Base-by-base conservation (phyloP, 2,113 vertebrate genomes). In the Ia io region DNA sequence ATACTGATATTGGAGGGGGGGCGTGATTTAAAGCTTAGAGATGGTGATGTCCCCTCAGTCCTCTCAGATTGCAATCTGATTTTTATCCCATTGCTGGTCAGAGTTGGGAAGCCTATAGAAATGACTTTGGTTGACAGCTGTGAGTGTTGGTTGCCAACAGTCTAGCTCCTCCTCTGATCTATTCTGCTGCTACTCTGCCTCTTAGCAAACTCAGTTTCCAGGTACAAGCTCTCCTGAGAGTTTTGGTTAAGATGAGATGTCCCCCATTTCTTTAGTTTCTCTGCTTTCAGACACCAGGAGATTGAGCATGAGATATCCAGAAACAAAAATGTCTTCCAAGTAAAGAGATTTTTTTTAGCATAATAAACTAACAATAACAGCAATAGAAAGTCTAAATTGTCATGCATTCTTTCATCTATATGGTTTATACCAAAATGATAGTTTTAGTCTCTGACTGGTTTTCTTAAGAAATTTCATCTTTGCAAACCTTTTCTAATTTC, bases 121-220 rank as follows among this genome's bases (percentile, higher is more conserved):
- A 25, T 1, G 4, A 12, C 13, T 25, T 13, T 16, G 37, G 16
- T 22, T 25, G 32, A 23, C 67, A 25, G 17, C 0, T 3, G 12
- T 18, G 35, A 14, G 23, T 1, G 9, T 0, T 16, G 37, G 47
- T 13, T 49, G 42, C 42, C 2, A 1, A 22, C 8, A 3, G 7
- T 9, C 40, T 23, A 7, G 14, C 35, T 42, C 20, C 49, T 63
- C 22, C 37, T 77, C 70, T 2, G 63, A n/a, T 40, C 53, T n/a
- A 20, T 40, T n/a, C 12, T 17, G 40, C 47, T 1, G 0, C 13
- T 28, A n/a, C 22, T 47, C 63, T 79, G 51, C 44, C 17, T 91
- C 71, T 70, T 20, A 76, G 12, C 49, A 9, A 8, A 13, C 37
- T 32, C 2, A 25, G n/a, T 79, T 69, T 37, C 76, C n/a, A 16